A percentile compares a stretch with the other conserved stretches of the same genome.
These are phyloP conservation scores for Oostethus manadensis DNA, from an alignment of 2,113 vertebrate species.

Conservation along the genomic window DNA sequence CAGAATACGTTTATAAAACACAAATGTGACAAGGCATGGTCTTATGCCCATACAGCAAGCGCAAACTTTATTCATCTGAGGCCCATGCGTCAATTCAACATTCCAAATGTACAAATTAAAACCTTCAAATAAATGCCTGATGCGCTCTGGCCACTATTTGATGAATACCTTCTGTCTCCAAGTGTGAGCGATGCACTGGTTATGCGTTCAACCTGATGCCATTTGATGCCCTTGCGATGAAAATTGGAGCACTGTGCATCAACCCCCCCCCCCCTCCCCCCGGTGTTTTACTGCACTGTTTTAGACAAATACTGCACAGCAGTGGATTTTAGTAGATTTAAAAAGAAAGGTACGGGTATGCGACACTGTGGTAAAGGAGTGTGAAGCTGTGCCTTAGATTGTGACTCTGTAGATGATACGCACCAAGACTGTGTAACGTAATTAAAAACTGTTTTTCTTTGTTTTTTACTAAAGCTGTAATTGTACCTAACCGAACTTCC, in stretches of 20 bases:
- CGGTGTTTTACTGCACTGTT: not conserved
- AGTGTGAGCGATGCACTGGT: not conserved
- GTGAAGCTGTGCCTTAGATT: constrained; percentile 67
- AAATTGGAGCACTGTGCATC: not conserved
- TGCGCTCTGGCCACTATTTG: no score
- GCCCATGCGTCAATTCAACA: no score
- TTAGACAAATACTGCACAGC: not conserved
- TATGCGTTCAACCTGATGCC: not conserved
- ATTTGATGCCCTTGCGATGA: not conserved
- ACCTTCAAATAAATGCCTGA: no score
- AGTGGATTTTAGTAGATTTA: not conserved
- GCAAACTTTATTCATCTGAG: no score
- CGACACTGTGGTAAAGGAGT: constrained; percentile 28
- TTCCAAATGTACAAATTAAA: no score
- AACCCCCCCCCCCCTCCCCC: no score
- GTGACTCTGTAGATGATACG: constrained; percentile 31
- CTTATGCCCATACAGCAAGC: no score
- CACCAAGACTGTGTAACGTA: constrained; percentile 31
- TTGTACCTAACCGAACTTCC: not conserved
- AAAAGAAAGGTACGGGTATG: constrained; percentile 14
- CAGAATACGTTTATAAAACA: no score
- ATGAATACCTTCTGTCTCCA: no score
- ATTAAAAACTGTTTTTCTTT: constrained; percentile 2
- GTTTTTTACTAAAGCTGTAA: not conserved
- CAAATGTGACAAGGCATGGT: no score